Evolutionary conservation across 2,797 vertebrate genomes (phyloP), one percentile per base, ranked within the genome.

Genomic region (Ctenochaetus hawaiiensis): DNA sequence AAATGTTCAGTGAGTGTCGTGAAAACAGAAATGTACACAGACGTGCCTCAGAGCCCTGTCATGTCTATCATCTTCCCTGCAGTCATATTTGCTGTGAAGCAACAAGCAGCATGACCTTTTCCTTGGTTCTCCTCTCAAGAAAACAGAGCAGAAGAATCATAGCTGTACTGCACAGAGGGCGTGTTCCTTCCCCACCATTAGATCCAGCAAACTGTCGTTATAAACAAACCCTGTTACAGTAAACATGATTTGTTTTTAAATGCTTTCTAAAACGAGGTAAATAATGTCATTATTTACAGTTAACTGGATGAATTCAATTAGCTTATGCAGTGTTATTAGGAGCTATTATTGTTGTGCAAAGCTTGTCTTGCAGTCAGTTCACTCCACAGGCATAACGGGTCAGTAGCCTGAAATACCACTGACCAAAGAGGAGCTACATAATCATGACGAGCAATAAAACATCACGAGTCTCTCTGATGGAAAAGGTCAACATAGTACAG

Each of bases 341-440:
- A 18, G 67, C 10, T 45, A 47, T 82, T 77, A 80, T 39, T 78
- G 71, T 49, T 68, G 70, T 45, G 64, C n/a, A 71, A 81, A 84
- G 71, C 82, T 76, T 45, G 43, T 84, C 39, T 74, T 69, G 56
- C 44, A 56, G 69, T 61, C 58, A 61, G 47, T 66, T 83, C 8
- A 57, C 54, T 83, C 26, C 64, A 67, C 67, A 85, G 17, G 41
- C 66, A 26, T 85, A 60, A 87, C 20, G 17, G 64, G 71, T 82
- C 75, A 79, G 57, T 39, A 54, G 67, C 47, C 65, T 71, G 48
- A 82, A 65, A 72, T 39, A 66, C 22, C 45, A 45, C 47, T 52
- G 69, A 72, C 71, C 49, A 64, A 52, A 54, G 43, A 77, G 48
- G 11, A 70, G 63, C 78, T 58, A 7, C 54, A 70, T 49, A 22